Conservation (phyloP, 2,888 invertebrate genomes). For the Agrypnus murinus region DNA sequence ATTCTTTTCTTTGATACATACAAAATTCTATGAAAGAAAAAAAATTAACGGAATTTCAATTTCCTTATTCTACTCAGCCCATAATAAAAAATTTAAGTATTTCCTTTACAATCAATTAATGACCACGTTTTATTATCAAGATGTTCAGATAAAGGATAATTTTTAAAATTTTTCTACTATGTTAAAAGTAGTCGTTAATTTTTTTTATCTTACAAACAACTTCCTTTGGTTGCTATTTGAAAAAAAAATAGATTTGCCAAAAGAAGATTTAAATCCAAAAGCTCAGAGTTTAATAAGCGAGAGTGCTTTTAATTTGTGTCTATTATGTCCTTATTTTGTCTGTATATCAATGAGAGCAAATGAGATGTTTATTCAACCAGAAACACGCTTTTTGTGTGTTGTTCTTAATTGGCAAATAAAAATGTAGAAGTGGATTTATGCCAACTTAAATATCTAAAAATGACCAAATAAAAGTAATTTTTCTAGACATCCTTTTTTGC, state of each 20-base stretch:
- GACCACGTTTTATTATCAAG: slow-evolving; percentile 3
- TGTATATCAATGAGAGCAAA: not conserved
- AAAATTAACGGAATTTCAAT: not conserved
- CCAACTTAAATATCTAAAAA: too few species aligned
- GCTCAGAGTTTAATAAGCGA: too few species aligned
- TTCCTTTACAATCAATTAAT: slow-evolving; percentile 8
- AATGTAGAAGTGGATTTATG: too few species aligned
- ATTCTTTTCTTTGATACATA: too few species aligned
- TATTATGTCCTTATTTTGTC: too few species aligned
- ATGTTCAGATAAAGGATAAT: not conserved
- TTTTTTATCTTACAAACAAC: not conserved
- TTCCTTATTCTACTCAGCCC: too few species aligned
- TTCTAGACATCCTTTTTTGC: too few species aligned
- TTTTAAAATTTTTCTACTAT: slow-evolving; percentile 4
- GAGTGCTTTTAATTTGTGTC: too few species aligned
- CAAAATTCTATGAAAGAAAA: not conserved
- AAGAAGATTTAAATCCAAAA: too few species aligned
- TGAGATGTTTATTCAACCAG: slow-evolving; percentile 9
- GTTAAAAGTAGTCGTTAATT: slow-evolving; percentile 1
- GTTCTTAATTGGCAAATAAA: slow-evolving; percentile 8
- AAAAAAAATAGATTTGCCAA: too few species aligned
- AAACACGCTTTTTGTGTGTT: slow-evolving; percentile 4
- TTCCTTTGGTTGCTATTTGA: not conserved
- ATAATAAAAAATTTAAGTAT: not conserved
- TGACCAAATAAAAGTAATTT: too few species aligned